A percentile compares a stretch with the other conserved stretches of the same genome.
Evolutionary conservation across 1,140 invertebrate genomes (phyloP).

Genomic region (Musca domestica): DNA sequence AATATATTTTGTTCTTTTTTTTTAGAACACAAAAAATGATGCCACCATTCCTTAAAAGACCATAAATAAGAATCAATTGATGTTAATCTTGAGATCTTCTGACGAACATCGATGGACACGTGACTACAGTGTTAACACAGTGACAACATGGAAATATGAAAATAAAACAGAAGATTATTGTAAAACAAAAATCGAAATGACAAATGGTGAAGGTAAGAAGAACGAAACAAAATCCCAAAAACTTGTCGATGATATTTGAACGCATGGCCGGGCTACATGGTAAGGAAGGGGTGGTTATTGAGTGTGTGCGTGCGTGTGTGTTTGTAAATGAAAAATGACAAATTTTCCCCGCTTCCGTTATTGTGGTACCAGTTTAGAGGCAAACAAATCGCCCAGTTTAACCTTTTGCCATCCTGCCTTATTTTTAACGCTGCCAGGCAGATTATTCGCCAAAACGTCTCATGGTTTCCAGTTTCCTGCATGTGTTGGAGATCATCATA

Average conservation of each 20-base stretch:
- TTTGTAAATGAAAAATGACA: conserved; percentile 8
- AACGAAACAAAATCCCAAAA: background rate
- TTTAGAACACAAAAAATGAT: no score
- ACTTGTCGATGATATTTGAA: background rate
- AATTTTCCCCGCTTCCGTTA: background rate
- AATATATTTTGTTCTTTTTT: no score
- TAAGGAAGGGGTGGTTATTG: background rate
- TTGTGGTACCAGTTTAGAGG: background rate
- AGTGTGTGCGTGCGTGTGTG: background rate
- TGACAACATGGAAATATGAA: background rate
- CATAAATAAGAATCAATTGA: conserved; percentile 19
- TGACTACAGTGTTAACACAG: background rate
- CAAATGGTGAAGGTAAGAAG: background rate
- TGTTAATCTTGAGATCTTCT: background rate
- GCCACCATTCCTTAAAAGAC: background rate
- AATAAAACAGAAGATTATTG: background rate
- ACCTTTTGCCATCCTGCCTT: no score
- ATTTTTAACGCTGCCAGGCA: no score
- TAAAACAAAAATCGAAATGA: background rate
- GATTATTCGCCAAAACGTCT: no score
- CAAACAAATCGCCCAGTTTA: no score
- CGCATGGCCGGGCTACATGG: background rate
- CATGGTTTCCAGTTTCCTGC: background rate
- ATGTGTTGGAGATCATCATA: conserved; percentile 20
- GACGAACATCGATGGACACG: conserved; percentile 9